Conservation (phyloP, 1,140 invertebrate species). For the Drosophila tsacasi region DNA sequence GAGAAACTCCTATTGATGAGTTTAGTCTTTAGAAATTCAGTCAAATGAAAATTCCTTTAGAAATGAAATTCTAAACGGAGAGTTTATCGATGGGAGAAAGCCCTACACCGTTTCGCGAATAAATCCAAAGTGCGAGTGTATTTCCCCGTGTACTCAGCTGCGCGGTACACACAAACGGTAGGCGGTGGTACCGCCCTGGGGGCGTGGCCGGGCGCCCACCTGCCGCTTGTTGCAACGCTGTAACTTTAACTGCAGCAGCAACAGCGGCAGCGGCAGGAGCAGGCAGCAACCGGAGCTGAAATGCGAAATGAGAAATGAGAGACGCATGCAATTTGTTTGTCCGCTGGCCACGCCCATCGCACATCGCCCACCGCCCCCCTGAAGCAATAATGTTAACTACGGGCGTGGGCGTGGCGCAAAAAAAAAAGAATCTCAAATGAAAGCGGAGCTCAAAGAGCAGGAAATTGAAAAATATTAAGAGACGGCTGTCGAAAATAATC, state of each 20-base stretch:
- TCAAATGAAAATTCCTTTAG: neutral
- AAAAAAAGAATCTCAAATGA: slow-evolving; percentile 61
- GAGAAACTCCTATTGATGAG: too few relatives aligned
- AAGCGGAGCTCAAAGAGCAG: slow-evolving; percentile 69
- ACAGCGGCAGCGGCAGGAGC: too few relatives aligned
- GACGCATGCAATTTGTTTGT: slow-evolving; percentile 73
- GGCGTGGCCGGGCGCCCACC: slow-evolving; percentile 31
- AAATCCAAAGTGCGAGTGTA: neutral
- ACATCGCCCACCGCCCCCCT: slow-evolving; percentile 32
- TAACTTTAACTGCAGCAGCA: slow-evolving; percentile 11
- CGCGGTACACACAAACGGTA: neutral
- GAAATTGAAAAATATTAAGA: slow-evolving; percentile 63
- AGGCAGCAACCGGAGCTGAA: slow-evolving; percentile 10
- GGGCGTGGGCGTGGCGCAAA: neutral
- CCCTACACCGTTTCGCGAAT: neutral
- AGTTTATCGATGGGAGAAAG: neutral
- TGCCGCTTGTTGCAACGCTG: slow-evolving; percentile 22
- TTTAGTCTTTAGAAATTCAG: neutral
- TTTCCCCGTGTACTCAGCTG: neutral
- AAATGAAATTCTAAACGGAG: neutral
- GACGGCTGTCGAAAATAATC: slow-evolving; percentile 13
- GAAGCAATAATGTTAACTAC: slow-evolving; percentile 41
- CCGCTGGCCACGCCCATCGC: slow-evolving; percentile 47
- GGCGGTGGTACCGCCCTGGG: slow-evolving; percentile 10
- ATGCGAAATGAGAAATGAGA: slow-evolving; percentile 51